A percentile compares a stretch with the other conserved stretches of the same genome.
Evolutionary conservation across 2,888 invertebrate genomes (phyloP).

Genomic region (Pseudanteris insignis): DNA sequence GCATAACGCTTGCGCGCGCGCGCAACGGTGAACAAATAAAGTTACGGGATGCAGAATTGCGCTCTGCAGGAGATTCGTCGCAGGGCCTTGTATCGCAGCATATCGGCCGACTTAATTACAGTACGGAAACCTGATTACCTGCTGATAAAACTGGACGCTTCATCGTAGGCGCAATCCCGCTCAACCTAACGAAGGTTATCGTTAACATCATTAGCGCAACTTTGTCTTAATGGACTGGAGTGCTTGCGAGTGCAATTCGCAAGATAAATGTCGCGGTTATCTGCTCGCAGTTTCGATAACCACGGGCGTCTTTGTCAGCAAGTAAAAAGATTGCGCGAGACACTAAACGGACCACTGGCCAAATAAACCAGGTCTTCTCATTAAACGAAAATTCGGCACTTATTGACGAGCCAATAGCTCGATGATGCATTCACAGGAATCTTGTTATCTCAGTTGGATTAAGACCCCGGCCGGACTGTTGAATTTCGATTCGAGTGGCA

Average conservation of each 20-base stretch:
- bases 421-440: slow-evolving; percentile 7
- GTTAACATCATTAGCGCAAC: slow-evolving; percentile 45
- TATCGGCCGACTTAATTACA: slow-evolving; percentile 47
- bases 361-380: too few relatives aligned
- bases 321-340: too few relatives aligned
- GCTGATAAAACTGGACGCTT: slow-evolving; percentile 41
- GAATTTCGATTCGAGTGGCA: slow-evolving; percentile 5
- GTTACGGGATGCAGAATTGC: slow-evolving; percentile 37
- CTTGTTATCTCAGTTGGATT: slow-evolving; percentile 4
- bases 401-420: background rate
- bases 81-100: slow-evolving; percentile 35
- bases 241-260: slow-evolving; percentile 26
- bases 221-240: slow-evolving; percentile 41
- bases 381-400: too few relatives aligned
- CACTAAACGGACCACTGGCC: too few relatives aligned
- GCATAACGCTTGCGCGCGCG: slow-evolving; percentile 15
- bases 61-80: slow-evolving; percentile 36
- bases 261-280: slow-evolving; percentile 39
- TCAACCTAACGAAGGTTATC: slow-evolving; percentile 47
- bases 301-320: slow-evolving; percentile 19
- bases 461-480: slow-evolving; percentile 2
- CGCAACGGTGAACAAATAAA: slow-evolving; percentile 12
- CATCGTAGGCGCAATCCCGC: slow-evolving; percentile 35
- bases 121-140: slow-evolving; percentile 43
- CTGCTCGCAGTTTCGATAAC: slow-evolving; percentile 34